Conservation (phyloP, 1,140 invertebrate genomes). For the Zelostemma sp. region DNA sequence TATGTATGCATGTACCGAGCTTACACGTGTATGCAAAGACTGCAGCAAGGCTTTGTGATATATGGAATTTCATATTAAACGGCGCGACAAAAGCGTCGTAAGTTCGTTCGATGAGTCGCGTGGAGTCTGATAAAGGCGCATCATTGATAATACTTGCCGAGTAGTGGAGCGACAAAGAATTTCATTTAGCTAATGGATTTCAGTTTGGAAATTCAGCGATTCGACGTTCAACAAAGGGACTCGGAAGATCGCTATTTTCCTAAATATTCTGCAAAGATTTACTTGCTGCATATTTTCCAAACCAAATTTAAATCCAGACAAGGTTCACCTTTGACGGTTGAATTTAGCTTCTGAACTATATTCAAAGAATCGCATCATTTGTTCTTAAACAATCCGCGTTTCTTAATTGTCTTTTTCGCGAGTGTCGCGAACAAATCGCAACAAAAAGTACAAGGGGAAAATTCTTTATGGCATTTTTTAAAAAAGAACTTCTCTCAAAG, state of each 20-base stretch:
- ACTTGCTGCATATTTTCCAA: no score
- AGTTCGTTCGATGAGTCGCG: constrained; percentile 22
- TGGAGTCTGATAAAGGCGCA: constrained; percentile 16
- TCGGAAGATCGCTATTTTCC: not conserved
- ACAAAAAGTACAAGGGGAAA: constrained; percentile 15
- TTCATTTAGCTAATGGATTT: constrained; percentile 31
- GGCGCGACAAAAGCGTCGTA: constrained; percentile 34
- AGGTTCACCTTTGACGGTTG: no score
- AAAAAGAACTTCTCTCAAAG: constrained; percentile 27
- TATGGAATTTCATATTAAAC: constrained; percentile 47
- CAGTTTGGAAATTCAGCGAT: constrained; percentile 18
- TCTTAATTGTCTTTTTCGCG: constrained; percentile 3
- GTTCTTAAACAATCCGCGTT: no score
- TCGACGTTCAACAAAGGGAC: not conserved
- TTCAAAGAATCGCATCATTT: no score
- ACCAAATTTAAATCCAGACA: no score
- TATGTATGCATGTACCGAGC: constrained; percentile 29
- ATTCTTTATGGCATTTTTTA: constrained; percentile 28
- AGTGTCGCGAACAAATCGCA: no score
- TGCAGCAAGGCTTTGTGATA: constrained; percentile 31
- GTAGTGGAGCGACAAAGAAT: constrained; percentile 18
- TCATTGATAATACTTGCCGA: constrained; percentile 10
- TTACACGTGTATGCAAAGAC: constrained; percentile 44
- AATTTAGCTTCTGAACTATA: no score
- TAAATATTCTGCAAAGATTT: no score